These are phyloP conservation scores for Drosophila mimetica DNA, from an alignment of 2,888 invertebrate species.

Conservation along the genomic window DNA sequence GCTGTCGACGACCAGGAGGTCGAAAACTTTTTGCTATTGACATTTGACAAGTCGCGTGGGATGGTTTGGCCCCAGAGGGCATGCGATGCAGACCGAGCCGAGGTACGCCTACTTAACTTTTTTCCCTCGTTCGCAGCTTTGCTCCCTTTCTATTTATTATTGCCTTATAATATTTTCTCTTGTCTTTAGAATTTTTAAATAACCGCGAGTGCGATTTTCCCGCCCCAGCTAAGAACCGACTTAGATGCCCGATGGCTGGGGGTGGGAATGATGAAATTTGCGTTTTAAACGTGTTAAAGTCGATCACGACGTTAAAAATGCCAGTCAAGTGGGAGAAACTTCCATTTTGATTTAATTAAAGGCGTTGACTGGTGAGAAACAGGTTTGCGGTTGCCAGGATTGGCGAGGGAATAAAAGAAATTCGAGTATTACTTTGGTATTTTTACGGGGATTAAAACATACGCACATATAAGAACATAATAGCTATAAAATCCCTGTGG, in stretches of 20 bases:
- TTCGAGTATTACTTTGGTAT: not conserved
- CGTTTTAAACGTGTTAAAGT: slow-evolving; percentile 67
- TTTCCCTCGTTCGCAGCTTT: slow-evolving; percentile 10
- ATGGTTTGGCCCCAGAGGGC: slow-evolving; percentile 38
- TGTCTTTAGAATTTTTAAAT: slow-evolving; percentile 78
- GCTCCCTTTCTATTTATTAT: slow-evolving; percentile 47
- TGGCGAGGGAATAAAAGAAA: slow-evolving; percentile 1
- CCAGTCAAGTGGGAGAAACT: slow-evolving; percentile 53
- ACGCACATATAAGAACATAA: too few species aligned
- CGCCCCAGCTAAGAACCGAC: slow-evolving; percentile 37
- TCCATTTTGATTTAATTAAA: slow-evolving; percentile 65
- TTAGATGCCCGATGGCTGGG: slow-evolving; percentile 32
- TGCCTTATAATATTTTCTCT: slow-evolving; percentile 66
- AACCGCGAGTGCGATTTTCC: slow-evolving; percentile 79
- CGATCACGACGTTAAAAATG: slow-evolving; percentile 58
- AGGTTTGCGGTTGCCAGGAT: slow-evolving; percentile 59
- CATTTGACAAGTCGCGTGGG: slow-evolving; percentile 76
- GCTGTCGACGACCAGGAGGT: slow-evolving; percentile 62
- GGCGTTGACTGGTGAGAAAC: slow-evolving; percentile 41
- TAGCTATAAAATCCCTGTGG: too few species aligned
- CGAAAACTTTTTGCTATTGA: slow-evolving; percentile 73
- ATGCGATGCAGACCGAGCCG: slow-evolving; percentile 6
- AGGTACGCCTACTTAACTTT: slow-evolving; percentile 28
- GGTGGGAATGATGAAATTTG: slow-evolving; percentile 70
- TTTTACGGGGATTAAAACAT: too few species aligned